Base-by-base conservation (phyloP, 2,888 invertebrate species). In the Danaus chrysippus region DNA sequence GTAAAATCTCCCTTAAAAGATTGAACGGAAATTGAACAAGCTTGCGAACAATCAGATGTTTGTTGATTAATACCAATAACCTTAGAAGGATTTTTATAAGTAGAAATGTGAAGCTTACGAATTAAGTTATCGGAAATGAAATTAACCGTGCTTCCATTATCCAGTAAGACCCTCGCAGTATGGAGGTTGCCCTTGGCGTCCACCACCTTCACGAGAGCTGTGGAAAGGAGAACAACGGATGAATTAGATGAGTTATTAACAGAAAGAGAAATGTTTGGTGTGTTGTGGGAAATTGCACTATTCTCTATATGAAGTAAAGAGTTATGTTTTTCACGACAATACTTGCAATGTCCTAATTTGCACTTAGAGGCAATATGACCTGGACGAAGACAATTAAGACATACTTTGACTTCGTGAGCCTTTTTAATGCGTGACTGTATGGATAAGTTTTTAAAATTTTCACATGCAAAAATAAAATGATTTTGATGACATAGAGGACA, bases 281-380 rank as follows among this genome's bases (percentile, higher is more conserved):
- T n/a, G n/a, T n/a, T n/a, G n/a, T n/a, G n/a, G n/a, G 12, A 60
- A 42, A 52, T n/a, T 12, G 34, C 41, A 1, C 43, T 13, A 17
- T 42, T 42, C 17, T 63, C 61, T 42, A 55, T 15, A 54, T 71
- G 71, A 52, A 71, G 65, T 1, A 71, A 54, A 0, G 69, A 69
- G 41, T 69, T 71, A n/a, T 71, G 70, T 23, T 61, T 65, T 2
- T 56, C 11, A 43, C 63, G 65, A 34, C 72, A 75, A 53, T 68
- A 67, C 49, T 66, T 69, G 43, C 71, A 12, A 15, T 42, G 10
- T 59, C n/a, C n/a, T n/a, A n/a, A n/a, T n/a, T n/a, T n/a, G n/a
- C n/a, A n/a, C n/a, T n/a, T n/a, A n/a, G n/a, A n/a, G n/a, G n/a
- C n/a, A n/a, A n/a, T n/a, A n/a, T n/a, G n/a, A n/a, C n/a, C n/a